Evolutionary conservation across 2,797 vertebrate genomes (phyloP).

Genomic region (Synanceia verrucosa): DNA sequence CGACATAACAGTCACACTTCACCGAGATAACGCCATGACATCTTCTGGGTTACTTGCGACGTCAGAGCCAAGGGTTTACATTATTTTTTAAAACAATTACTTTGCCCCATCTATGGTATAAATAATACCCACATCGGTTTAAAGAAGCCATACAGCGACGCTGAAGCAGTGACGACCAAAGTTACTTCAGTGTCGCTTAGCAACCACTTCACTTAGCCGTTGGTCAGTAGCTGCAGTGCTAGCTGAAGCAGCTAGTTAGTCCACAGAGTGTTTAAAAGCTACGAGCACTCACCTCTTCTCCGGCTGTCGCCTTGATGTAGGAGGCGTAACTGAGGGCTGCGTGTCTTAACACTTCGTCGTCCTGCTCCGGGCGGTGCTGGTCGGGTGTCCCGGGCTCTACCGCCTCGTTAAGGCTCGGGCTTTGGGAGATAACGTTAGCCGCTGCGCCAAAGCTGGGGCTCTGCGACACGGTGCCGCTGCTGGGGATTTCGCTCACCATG

Average conservation of each 20-base stretch:
- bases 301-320: conserved; percentile 83
- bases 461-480: conserved; percentile 89
- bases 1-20: too few species aligned
- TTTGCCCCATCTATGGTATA: background rate
- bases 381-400: conserved; percentile 49
- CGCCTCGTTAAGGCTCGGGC: conserved; percentile 67
- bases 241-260: background rate
- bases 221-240: background rate
- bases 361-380: conserved; percentile 62
- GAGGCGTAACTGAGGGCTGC: conserved; percentile 82
- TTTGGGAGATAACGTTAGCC: conserved; percentile 66
- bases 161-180: background rate
- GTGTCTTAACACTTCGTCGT: conserved; percentile 74
- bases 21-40: background rate
- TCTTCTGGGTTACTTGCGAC: background rate
- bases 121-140: background rate
- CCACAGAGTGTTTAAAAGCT: background rate
- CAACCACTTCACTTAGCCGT: background rate
- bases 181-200: background rate
- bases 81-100: background rate
- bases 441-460: conserved; percentile 90
- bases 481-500: conserved; percentile 84
- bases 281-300: conserved; percentile 82
- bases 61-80: too few species aligned
- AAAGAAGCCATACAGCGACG: too few species aligned